These are phyloP conservation scores for Azorinus chamasolen DNA, from an alignment of 2,888 invertebrate species.

Conservation along the genomic window DNA sequence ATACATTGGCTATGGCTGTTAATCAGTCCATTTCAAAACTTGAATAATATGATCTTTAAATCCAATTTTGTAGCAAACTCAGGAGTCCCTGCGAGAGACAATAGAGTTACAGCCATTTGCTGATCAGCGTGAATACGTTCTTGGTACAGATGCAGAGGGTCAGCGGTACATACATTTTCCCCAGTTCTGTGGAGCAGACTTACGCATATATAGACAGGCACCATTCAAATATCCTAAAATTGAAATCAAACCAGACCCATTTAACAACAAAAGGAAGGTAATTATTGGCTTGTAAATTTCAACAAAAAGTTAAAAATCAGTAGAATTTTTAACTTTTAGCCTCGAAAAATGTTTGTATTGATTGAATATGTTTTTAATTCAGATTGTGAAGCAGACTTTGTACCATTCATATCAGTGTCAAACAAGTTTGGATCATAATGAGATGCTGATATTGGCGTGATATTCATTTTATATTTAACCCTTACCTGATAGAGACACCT, in stretches of 20 bases:
- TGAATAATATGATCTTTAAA: no score
- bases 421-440: no score
- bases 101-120: slow-evolving; percentile 87
- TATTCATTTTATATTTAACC: no score
- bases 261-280: slow-evolving; percentile 66
- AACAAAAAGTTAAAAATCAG: no score
- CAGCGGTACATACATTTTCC: slow-evolving; percentile 88
- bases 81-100: slow-evolving; percentile 88
- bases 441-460: no score
- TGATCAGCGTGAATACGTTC: slow-evolving; percentile 87
- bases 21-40: no score
- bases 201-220: slow-evolving; percentile 87
- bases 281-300: no score
- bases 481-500: no score
- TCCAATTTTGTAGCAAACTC: slow-evolving; percentile 86
- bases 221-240: slow-evolving; percentile 78
- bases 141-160: slow-evolving; percentile 88
- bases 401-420: no score
- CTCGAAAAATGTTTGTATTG: no score
- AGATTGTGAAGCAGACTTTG: neutral
- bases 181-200: slow-evolving; percentile 88
- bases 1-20: no score
- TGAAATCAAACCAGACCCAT: slow-evolving; percentile 56
- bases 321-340: no score
- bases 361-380: neutral